These are phyloP conservation scores for Parnassius mnemosyne DNA, from an alignment of 2,888 invertebrate genomes.

Conservation along the genomic window DNA sequence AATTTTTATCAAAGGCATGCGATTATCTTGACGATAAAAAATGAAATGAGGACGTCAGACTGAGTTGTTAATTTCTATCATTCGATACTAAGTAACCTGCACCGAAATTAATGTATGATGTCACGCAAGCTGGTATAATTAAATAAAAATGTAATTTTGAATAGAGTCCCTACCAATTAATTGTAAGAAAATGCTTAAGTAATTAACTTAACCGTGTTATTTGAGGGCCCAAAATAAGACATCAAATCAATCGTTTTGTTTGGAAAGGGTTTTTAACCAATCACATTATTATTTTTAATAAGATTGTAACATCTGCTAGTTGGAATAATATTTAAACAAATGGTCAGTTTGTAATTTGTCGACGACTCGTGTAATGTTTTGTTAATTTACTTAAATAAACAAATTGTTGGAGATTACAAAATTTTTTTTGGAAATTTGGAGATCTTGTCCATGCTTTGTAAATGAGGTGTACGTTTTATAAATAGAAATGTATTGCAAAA, in stretches of 20 bases:
- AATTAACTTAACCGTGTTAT: conserved; percentile 59
- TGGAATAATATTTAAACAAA: conserved; percentile 16
- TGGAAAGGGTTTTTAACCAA: conserved; percentile 62
- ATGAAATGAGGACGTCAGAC: conserved; percentile 42
- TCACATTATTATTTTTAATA: conserved; percentile 72
- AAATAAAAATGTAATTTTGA: conserved; percentile 41
- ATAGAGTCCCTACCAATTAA: conserved; percentile 53
- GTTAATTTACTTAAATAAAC: too few relatives aligned
- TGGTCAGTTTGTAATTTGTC: conserved; percentile 2
- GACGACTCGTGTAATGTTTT: too few relatives aligned
- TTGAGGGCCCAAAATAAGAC: conserved; percentile 62
- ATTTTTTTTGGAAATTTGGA: too few relatives aligned
- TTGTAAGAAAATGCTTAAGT: conserved; percentile 41
- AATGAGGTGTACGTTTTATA: too few relatives aligned
- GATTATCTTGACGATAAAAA: conserved; percentile 62
- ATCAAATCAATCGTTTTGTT: conserved; percentile 65
- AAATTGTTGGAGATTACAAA: too few relatives aligned
- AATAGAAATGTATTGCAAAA: too few relatives aligned
- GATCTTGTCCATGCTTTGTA: too few relatives aligned
- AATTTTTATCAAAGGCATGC: conserved; percentile 61
- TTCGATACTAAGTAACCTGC: conserved; percentile 46
- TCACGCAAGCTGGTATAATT: conserved; percentile 53
- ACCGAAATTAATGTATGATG: conserved; percentile 59
- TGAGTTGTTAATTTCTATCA: conserved; percentile 59
- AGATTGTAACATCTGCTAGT: conserved; percentile 58